phyloP scores from a whole-genome alignment of 1,140 invertebrate genomes.

The Drosophila repleta region DNA sequence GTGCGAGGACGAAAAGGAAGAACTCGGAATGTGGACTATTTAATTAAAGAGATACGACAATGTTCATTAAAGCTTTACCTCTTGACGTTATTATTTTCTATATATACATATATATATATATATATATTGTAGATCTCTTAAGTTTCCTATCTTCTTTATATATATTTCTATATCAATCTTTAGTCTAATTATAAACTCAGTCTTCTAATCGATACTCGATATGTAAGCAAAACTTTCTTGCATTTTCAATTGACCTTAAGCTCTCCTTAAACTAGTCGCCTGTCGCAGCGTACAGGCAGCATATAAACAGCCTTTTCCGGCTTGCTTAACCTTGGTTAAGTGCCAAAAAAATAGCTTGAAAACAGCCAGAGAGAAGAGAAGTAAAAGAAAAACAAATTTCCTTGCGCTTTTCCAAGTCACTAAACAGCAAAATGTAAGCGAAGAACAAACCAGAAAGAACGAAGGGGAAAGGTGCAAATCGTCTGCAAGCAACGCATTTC shows the following conservation, averaged over 20 bases:
- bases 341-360: constrained; percentile 57
- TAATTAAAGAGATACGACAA: too few relatives aligned
- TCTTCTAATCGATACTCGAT: not conserved
- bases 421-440: constrained; percentile 50
- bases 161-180: too few relatives aligned
- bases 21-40: too few relatives aligned
- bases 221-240: not conserved
- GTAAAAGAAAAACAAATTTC: constrained; percentile 38
- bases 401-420: constrained; percentile 51
- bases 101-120: too few relatives aligned
- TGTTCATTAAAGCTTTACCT: too few relatives aligned
- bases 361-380: constrained; percentile 35
- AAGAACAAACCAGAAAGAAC: not conserved
- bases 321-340: constrained; percentile 65
- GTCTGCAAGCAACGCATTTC: constrained; percentile 27
- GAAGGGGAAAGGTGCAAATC: constrained; percentile 1
- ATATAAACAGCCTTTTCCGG: not conserved
- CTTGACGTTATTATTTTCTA: too few relatives aligned
- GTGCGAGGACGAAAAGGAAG: too few relatives aligned
- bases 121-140: too few relatives aligned
- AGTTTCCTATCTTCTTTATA: too few relatives aligned
- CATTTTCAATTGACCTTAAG: not conserved
- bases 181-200: too few relatives aligned
- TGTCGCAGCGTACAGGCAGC: not conserved
- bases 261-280: not conserved